phyloP scores from a whole-genome alignment of 2,888 invertebrate species.

The Amblyjoppa proteus region DNA sequence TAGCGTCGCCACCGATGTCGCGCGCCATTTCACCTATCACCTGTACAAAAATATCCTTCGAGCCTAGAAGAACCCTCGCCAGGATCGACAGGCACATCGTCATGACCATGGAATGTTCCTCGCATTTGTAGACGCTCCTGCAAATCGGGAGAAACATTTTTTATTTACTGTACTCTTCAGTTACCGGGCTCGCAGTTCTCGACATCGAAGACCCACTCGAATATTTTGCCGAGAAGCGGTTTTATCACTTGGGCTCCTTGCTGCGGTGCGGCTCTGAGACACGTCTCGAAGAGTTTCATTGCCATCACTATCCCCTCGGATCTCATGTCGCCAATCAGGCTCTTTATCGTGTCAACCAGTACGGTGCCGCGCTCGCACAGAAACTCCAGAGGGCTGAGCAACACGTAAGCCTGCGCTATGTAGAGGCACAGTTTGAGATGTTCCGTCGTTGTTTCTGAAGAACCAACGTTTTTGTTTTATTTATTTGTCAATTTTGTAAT shows the following conservation, averaged over 20 bases:
- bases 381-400: slow-evolving; percentile 92
- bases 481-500: slow-evolving; percentile 4
- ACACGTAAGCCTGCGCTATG: slow-evolving; percentile 93
- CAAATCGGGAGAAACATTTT: slow-evolving; percentile 70
- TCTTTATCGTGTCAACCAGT: slow-evolving; percentile 90
- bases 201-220: slow-evolving; percentile 85
- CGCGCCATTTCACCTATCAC: slow-evolving; percentile 77
- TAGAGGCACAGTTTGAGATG: slow-evolving; percentile 92
- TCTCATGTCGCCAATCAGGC: slow-evolving; percentile 92
- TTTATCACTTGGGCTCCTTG: slow-evolving; percentile 91
- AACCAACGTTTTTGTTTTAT: not conserved
- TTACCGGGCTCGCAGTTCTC: not conserved
- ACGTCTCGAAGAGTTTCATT: slow-evolving; percentile 91
- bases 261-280: slow-evolving; percentile 90
- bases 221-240: slow-evolving; percentile 87
- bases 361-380: slow-evolving; percentile 90
- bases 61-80: slow-evolving; percentile 91
- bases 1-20: slow-evolving; percentile 82
- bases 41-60: slow-evolving; percentile 84
- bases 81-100: slow-evolving; percentile 92
- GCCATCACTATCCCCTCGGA: slow-evolving; percentile 91
- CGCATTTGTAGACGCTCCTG: slow-evolving; percentile 89
- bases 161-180: not conserved
- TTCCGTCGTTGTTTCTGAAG: slow-evolving; percentile 92
- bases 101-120: slow-evolving; percentile 91